Conservation (phyloP, 1,140 invertebrate genomes). For the Zaprionus inermis region DNA sequence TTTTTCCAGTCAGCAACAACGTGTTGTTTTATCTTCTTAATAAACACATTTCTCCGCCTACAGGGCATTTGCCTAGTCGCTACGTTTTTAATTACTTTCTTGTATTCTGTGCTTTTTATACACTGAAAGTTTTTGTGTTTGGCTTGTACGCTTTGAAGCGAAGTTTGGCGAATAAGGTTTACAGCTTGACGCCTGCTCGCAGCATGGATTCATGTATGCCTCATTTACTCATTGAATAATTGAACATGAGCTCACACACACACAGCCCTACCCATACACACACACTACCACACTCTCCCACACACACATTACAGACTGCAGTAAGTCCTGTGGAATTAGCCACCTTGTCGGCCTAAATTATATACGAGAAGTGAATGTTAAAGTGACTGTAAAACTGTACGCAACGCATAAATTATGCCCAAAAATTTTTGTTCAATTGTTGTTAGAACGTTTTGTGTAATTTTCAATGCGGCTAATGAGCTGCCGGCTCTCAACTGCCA, state of each 20-base stretch:
- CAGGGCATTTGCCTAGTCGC: neutral
- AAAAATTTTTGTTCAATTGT: slow-evolving; percentile 35
- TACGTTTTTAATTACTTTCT: neutral
- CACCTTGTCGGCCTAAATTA: slow-evolving; percentile 63
- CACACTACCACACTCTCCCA: neutral
- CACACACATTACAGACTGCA: neutral
- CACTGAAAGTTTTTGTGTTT: slow-evolving; percentile 42
- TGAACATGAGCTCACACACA: slow-evolving; percentile 39
- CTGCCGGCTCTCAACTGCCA: neutral
- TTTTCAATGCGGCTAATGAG: slow-evolving; percentile 71
- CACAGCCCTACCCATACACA: neutral
- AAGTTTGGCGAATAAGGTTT: slow-evolving; percentile 64
- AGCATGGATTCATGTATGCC: slow-evolving; percentile 46
- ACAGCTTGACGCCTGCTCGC: slow-evolving; percentile 59
- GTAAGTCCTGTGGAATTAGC: slow-evolving; percentile 50
- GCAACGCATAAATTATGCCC: slow-evolving; percentile 69
- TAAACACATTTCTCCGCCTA: neutral
- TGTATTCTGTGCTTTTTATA: slow-evolving; percentile 22
- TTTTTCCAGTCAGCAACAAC: too few relatives aligned
- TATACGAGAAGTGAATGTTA: slow-evolving; percentile 40
- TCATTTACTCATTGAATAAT: slow-evolving; percentile 69
- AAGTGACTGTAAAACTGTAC: slow-evolving; percentile 63
- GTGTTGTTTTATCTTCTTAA: too few relatives aligned
- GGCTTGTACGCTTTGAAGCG: slow-evolving; percentile 29
- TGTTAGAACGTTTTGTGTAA: slow-evolving; percentile 55